Evolutionary conservation across 35 echinoderm and acorn worm genomes (phyloP).

Genomic region (Apostichopus californicus): DNA sequence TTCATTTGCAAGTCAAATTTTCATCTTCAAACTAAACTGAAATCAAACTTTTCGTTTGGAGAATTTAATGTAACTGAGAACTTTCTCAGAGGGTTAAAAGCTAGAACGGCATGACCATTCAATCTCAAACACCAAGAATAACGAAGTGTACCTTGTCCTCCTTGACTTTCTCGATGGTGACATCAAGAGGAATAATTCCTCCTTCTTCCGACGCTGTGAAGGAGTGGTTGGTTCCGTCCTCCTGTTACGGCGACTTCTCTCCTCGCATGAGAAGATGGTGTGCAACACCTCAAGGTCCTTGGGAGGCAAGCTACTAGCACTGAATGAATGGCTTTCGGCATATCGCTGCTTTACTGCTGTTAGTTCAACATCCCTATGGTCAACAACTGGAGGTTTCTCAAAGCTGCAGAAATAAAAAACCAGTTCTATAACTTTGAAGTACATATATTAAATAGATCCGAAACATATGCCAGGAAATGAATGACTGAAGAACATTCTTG

Average conservation of each 20-base stretch:
- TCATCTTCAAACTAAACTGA: too few relatives aligned
- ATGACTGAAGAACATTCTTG: too few relatives aligned
- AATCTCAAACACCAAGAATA: neutral
- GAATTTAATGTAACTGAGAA: too few relatives aligned
- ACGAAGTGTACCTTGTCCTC: slow-evolving; percentile 20
- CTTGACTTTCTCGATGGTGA: slow-evolving; percentile 84
- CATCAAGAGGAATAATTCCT: slow-evolving; percentile 68
- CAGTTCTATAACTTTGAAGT: too few relatives aligned
- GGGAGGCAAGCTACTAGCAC: slow-evolving; percentile 57
- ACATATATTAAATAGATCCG: too few relatives aligned
- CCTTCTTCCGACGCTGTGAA: slow-evolving; percentile 42
- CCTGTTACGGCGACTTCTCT: slow-evolving; percentile 18
- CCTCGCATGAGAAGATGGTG: slow-evolving; percentile 51
- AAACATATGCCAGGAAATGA: too few relatives aligned
- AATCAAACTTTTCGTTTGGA: too few relatives aligned
- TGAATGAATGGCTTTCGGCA: slow-evolving; percentile 44
- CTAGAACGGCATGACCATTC: too few relatives aligned
- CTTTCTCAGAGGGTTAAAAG: too few relatives aligned
- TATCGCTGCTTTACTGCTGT: slow-evolving; percentile 88
- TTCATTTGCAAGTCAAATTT: too few relatives aligned
- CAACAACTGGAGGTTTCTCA: slow-evolving; percentile 68
- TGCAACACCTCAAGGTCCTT: slow-evolving; percentile 58
- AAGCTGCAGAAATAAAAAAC: slow-evolving; percentile 58
- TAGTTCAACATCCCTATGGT: slow-evolving; percentile 85
- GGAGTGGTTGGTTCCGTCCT: slow-evolving; percentile 13